phyloP scores from a whole-genome alignment of 2,888 invertebrate genomes.

The Phortica magna region DNA sequence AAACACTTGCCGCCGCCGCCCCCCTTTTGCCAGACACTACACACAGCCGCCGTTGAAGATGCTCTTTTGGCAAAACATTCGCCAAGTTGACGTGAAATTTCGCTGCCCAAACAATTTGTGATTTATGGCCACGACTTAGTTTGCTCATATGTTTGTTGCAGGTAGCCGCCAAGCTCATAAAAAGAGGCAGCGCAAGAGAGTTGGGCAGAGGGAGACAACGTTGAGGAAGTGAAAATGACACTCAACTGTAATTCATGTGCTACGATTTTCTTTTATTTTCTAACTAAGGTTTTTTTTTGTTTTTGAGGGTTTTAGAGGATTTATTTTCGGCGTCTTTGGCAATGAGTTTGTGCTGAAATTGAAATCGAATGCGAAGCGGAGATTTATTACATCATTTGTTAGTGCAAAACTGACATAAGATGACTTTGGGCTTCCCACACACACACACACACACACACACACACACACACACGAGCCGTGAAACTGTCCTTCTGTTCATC shows the following conservation, averaged over 20 bases:
- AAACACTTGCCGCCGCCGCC: too few species aligned
- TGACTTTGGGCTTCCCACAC: neutral
- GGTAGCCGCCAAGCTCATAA: neutral
- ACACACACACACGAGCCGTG: too few species aligned
- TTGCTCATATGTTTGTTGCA: constrained; percentile 11
- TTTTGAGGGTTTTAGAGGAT: too few species aligned
- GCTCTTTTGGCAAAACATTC: too few species aligned
- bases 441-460: neutral
- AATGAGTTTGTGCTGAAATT: constrained; percentile 9
- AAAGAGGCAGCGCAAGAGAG: too few species aligned
- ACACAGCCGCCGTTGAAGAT: neutral
- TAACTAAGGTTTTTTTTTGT: neutral
- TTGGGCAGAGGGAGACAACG: too few species aligned
- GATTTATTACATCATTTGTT: constrained; percentile 25
- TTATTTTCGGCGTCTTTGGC: neutral
- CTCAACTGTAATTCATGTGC: neutral
- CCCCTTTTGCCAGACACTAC: too few species aligned
- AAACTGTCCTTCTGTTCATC: too few species aligned
- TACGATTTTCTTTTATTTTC: neutral
- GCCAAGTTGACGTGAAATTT: constrained; percentile 8
- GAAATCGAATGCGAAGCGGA: constrained; percentile 14
- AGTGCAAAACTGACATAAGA: neutral
- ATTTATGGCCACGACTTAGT: constrained; percentile 23
- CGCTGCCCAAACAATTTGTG: constrained; percentile 1
- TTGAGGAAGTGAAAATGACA: neutral